Base-by-base conservation (phyloP, 2,888 invertebrate species). In the Acleris holmiana region DNA sequence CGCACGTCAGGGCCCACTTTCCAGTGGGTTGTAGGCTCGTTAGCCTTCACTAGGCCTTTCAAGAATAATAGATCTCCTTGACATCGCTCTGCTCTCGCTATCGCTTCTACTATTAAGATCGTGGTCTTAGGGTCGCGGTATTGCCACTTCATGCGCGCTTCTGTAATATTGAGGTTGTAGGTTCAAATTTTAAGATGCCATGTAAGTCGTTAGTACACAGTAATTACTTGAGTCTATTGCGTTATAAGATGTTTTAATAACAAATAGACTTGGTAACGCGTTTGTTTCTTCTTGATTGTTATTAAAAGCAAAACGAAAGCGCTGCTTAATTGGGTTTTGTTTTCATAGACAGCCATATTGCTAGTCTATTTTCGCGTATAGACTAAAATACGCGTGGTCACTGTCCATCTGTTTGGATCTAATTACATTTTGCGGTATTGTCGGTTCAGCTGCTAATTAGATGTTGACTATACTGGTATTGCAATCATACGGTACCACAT, bases 361-460 rank as follows among this genome's bases (percentile, higher is more conserved):
- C 35, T 3, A 35, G 35, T 13, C 13, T 13, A 13, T 35, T 35
- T 35, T 35, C 35, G 4, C 0, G 35, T 35, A 35, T 10, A 10
- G 15, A 13, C 50, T 51, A 35, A 51, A 18, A 29, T 18, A 10
- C 19, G 8, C 21, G 48, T 21, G 48, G 48, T 23, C 7, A 48
- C 13, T 49, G 19, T 49, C 23, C 23, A 49, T 19, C n/a, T n/a
- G n/a, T 47, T 35, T 8, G n/a, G 19, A 47, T 21, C 18, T 55
- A 48, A 61, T 61, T 55, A 49, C 40, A 61, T 61, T 44, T 41
- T 61, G 61, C 25, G 48, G 61, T 46, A 3, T 19, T 44, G 41
- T 18, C 54, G 61, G 54, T 23, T 23, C 17, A 40, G 35, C 41
- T 19, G 35, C 23, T 53, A 60, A 53, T 53, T 60, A 19, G 46